These are phyloP conservation scores for Colistium nudipinnis DNA, from an alignment of 2,113 vertebrate genomes.

Conservation along the genomic window DNA sequence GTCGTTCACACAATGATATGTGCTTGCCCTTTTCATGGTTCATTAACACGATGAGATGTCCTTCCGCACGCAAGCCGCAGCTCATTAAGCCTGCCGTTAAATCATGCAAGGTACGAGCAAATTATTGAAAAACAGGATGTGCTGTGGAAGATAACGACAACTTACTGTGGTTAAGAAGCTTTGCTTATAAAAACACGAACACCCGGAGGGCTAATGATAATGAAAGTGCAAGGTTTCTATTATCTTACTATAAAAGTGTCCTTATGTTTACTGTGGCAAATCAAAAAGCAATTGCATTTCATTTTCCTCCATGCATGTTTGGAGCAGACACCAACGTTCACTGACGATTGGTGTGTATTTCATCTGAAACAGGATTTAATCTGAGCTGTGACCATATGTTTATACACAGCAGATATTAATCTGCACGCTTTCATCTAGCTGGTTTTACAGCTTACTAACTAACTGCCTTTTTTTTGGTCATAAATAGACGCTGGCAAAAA, in stretches of 20 bases:
- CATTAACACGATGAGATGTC: slow-evolving; percentile 82
- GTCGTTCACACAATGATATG: slow-evolving; percentile 75
- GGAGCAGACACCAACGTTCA: slow-evolving; percentile 23
- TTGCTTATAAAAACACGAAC: slow-evolving; percentile 49
- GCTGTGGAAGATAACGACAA: slow-evolving; percentile 57
- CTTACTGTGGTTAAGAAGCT: slow-evolving; percentile 64
- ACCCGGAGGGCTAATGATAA: slow-evolving; percentile 71
- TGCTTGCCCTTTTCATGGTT: slow-evolving; percentile 83
- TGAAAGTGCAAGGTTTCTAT: slow-evolving; percentile 66
- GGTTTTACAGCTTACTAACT: slow-evolving; percentile 35
- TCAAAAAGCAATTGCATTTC: slow-evolving; percentile 68
- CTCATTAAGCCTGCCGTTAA: slow-evolving; percentile 80
- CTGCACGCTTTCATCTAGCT: slow-evolving; percentile 44
- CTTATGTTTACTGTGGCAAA: slow-evolving; percentile 70
- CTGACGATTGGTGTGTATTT: slow-evolving; percentile 42
- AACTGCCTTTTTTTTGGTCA: slow-evolving; percentile 12
- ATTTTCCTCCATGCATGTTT: slow-evolving; percentile 47
- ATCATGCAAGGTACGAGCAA: slow-evolving; percentile 74
- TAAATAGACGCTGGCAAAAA: slow-evolving; percentile 1
- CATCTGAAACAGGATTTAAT: slow-evolving; percentile 53
- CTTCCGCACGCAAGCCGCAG: slow-evolving; percentile 80
- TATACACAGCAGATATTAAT: slow-evolving; percentile 61
- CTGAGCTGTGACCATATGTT: slow-evolving; percentile 61
- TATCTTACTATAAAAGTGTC: slow-evolving; percentile 66
- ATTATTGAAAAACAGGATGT: slow-evolving; percentile 75